Evolutionary conservation across 64 coral and sea anemone genomes (phyloP), one percentile per base, ranked within the genome.

Genomic region (Platygyra sinensis): DNA sequence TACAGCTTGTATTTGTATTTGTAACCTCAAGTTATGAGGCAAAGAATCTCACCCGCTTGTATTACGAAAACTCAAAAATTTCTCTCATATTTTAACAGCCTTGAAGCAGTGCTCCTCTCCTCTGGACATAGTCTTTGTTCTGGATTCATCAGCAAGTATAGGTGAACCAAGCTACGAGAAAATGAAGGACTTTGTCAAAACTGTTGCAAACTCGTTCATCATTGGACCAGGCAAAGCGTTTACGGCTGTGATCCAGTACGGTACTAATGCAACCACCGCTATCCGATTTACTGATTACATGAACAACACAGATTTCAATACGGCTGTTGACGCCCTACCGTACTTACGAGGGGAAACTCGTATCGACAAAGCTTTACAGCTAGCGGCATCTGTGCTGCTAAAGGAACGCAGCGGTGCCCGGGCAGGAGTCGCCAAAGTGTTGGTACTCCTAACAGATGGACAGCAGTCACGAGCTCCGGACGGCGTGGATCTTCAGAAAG

Each of bases 141-240:
- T 96, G 52, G 94, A 96, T 24, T 91, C 94, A 3, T 96, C 94
- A 24, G 75, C 62, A 54, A 93, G 94, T 67, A 89, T 93, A 19
- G 65, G 79, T 30, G 54, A 30, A 81, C 77, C 38, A 2, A 87
- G 86, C n/a, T 96, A 93, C 32, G 50, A 60, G 2, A 88, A 60
- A 67, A 89, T 93, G 67, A 84, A 93, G 80, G 86, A 92, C 14
- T 96, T 96, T 25, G 87, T 96, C 11, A 83, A 86, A n/a, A 32
- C 79, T 15, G 90, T 96, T 29, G 80, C 90, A 4, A 72, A 86
- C 33, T 85, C 85, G 30, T 96, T 93, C 30, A 75, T 72, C 7
- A 28, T 96, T 2, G 60, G 59, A 51, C 72, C 78, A 32, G 72
- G 29, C 18, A 89, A 46, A 77, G 76, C 92, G 2, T 77, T 83